A percentile compares a stretch with the other conserved stretches of the same genome.
Evolutionary conservation across 2,888 invertebrate species (phyloP).

Genomic region (Chaitophorus viminalis): DNA sequence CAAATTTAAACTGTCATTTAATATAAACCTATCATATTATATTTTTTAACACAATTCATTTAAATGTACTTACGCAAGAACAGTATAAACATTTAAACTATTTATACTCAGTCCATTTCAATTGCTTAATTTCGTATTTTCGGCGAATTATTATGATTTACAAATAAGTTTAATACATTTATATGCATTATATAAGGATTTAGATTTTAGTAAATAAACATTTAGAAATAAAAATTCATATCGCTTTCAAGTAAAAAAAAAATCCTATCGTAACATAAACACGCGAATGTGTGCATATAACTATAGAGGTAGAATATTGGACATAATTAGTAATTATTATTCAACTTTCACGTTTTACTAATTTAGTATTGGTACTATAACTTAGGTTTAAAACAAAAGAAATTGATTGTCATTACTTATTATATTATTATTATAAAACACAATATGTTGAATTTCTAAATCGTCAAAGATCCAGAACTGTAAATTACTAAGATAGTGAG

Average conservation of each 20-base stretch:
- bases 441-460: conserved; percentile 42
- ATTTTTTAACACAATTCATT: too few species aligned
- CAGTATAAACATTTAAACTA: too few species aligned
- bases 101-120: too few species aligned
- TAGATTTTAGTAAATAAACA: neutral
- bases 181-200: too few species aligned
- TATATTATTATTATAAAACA: neutral
- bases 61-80: too few species aligned
- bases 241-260: too few species aligned
- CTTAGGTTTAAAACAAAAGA: conserved; percentile 28
- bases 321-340: neutral
- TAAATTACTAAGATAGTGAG: conserved; percentile 17
- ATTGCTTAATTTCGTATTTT: too few species aligned
- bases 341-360: conserved; percentile 31
- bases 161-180: neutral
- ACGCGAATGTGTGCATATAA: neutral
- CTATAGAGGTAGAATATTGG: neutral
- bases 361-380: neutral
- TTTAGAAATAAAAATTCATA: neutral
- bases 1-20: too few species aligned
- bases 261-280: too few species aligned
- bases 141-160: neutral
- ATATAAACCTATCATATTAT: too few species aligned
- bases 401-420: conserved; percentile 36
- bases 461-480: conserved; percentile 4